phyloP scores from a whole-genome alignment of 1,140 invertebrate species.

The Heliconius melpomene region DNA sequence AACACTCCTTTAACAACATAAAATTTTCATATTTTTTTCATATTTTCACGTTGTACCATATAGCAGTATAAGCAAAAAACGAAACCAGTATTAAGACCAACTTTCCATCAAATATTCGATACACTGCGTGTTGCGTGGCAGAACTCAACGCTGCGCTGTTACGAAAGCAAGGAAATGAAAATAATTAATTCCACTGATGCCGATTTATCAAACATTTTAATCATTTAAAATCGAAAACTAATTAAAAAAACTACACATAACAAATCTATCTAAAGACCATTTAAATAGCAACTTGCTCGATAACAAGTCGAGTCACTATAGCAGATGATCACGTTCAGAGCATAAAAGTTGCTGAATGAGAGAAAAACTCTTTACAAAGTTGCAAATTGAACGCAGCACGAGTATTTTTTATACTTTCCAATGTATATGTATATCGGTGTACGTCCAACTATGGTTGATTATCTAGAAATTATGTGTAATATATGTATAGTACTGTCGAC shows the following conservation, averaged over 20 bases:
- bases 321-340: conserved; percentile 8
- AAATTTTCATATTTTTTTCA: too few species aligned
- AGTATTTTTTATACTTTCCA: conserved; percentile 4
- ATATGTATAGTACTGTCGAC: not conserved
- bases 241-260: not conserved
- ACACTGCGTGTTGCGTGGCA: too few species aligned
- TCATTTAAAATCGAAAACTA: not conserved
- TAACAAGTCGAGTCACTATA: conserved; percentile 1
- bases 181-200: too few species aligned
- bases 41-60: too few species aligned
- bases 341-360: conserved; percentile 18
- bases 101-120: too few species aligned
- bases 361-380: conserved; percentile 22
- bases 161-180: too few species aligned
- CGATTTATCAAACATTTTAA: not conserved
- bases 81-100: too few species aligned
- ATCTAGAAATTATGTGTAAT: not conserved
- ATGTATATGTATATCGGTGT: not conserved
- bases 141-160: too few species aligned
- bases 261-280: not conserved
- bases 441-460: not conserved
- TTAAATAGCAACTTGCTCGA: conserved; percentile 5
- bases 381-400: conserved; percentile 15
- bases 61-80: too few species aligned
- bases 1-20: too few species aligned